Base-by-base conservation (phyloP, 2,797 vertebrate species). In the Salarias fasciatus region DNA sequence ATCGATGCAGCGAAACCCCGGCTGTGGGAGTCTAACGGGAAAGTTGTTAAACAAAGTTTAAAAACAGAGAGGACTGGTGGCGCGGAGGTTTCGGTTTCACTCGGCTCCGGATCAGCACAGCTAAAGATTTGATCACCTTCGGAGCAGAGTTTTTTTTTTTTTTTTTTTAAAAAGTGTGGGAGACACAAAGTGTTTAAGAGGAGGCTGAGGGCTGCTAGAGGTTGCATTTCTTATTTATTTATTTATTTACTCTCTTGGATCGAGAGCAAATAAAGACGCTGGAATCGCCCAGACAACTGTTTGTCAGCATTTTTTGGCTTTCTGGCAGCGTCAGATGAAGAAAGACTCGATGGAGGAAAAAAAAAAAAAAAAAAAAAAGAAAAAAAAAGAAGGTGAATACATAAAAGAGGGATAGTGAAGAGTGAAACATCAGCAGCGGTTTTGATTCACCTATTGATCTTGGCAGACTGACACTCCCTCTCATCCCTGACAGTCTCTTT, bases 361-460 rank as follows among this genome's bases (percentile, higher is more conserved):
- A 35, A 35, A 31, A 31, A 31, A 8, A 4, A 31, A 31, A n/a
- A n/a, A n/a, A n/a, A n/a, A n/a, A n/a, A n/a, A n/a, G n/a, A 24
- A 9, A 35, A 35, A 82, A 56, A 58, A 82, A 79, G 71, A 86
- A 85, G 81, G 77, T 83, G 83, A 85, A 86, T 87, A 87, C 83
- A 90, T 84, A 84, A 88, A 89, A 88, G 62, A 43, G 45, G 69
- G 60, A 79, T 60, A 58, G 60, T 49, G 54, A 74, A 67, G 82
- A 85, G 71, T 85, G 86, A 91, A 90, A 86, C 83, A 85, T 91
- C 88, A 88, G 86, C 89, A 87, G 60, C 52, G 73, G 84, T 85
- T 92, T 85, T 87, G 90, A 91, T 87, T 87, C 87, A 77, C 73
- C 77, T 89, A 91, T 92, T 89, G 91, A 93, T 92, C 90, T 77